These are phyloP conservation scores for Gorsachius goisagi DNA, from an alignment of 2,113 vertebrate species.

Conservation along the genomic window DNA sequence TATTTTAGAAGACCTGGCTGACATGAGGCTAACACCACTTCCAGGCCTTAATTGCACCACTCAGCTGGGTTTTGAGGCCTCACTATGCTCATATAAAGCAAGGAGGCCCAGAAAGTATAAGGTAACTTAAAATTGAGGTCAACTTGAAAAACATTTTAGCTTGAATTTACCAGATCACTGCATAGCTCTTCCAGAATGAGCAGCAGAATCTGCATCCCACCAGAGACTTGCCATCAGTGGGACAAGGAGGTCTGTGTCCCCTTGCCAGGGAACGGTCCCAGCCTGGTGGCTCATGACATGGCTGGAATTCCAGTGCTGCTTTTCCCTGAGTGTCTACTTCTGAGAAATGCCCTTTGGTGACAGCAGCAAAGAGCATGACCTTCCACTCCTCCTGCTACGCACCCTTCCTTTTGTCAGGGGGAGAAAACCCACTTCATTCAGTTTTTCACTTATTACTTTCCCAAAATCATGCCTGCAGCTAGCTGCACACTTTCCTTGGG, in stretches of 20 bases:
- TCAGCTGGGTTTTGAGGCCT: neutral
- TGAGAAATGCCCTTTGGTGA: neutral
- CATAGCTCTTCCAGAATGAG: neutral
- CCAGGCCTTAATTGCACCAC: neutral
- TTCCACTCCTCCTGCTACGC: neutral
- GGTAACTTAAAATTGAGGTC: neutral
- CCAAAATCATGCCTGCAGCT: neutral
- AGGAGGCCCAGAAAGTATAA: neutral
- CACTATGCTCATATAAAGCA: neutral
- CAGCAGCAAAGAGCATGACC: neutral
- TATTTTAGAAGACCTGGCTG: neutral
- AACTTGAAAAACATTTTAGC: neutral
- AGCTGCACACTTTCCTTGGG: neutral
- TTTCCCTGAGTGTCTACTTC: neutral
- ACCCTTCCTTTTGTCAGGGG: neutral
- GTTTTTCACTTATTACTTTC: neutral
- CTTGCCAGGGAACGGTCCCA: neutral
- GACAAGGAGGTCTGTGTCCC: too few species aligned
- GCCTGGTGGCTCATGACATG: neutral
- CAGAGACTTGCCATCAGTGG: neutral
- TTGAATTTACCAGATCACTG: neutral
- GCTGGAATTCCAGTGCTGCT: neutral
- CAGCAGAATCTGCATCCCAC: neutral
- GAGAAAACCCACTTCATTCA: neutral
- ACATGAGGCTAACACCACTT: neutral